phyloP scores from a whole-genome alignment of 2,797 vertebrate genomes.

The Sebastes minor region DNA sequence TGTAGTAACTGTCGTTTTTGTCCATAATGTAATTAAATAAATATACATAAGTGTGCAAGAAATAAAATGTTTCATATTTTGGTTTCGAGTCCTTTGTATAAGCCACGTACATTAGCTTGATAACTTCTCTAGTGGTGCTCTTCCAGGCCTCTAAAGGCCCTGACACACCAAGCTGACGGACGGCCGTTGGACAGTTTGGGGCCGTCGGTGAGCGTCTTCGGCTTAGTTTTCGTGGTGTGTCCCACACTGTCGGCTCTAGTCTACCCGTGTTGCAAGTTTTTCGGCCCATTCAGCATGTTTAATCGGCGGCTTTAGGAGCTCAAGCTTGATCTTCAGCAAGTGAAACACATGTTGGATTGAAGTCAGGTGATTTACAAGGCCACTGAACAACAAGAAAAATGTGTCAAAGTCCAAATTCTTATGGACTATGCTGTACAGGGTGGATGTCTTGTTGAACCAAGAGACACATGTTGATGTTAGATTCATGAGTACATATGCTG shows the following conservation, averaged over 20 bases:
- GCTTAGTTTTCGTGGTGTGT: too few species aligned
- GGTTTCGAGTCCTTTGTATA: background rate
- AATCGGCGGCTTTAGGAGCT: too few species aligned
- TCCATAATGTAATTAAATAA: background rate
- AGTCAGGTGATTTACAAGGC: conserved; percentile 3
- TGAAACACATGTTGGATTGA: conserved; percentile 16
- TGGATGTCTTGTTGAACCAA: background rate
- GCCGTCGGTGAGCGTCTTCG: too few species aligned
- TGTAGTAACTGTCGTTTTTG: background rate
- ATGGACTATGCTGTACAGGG: background rate
- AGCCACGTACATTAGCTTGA: too few species aligned
- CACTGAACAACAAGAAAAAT: conserved; percentile 7
- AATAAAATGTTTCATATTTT: conserved; percentile 9
- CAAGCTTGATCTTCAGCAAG: background rate
- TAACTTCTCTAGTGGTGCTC: too few species aligned
- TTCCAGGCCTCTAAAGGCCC: too few species aligned
- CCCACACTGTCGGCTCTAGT: too few species aligned
- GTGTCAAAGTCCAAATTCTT: background rate
- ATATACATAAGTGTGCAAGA: background rate
- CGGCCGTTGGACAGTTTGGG: too few species aligned
- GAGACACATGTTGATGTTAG: conserved; percentile 7
- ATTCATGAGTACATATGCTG: conserved; percentile 16
- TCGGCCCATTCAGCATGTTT: too few species aligned
- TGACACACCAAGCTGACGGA: too few species aligned
- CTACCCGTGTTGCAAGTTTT: too few species aligned